phyloP scores from a whole-genome alignment of 1,140 invertebrate species.

The Drosophila saltans region DNA sequence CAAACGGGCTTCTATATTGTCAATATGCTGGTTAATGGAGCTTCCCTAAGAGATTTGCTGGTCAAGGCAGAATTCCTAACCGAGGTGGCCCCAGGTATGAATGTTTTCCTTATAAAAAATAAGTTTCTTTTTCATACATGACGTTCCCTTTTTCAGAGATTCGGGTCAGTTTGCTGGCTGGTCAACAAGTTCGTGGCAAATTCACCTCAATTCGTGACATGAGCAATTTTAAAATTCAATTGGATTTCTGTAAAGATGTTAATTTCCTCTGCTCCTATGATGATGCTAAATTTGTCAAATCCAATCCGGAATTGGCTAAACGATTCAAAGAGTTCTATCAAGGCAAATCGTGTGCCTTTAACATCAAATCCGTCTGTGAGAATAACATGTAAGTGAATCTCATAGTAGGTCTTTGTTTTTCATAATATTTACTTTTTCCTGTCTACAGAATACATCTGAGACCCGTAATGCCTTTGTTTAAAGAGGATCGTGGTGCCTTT shows the following conservation, averaged over 20 bases:
- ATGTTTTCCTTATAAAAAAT: too few species aligned
- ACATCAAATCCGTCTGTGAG: constrained; percentile 75
- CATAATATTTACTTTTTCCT: not conserved
- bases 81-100: constrained; percentile 61
- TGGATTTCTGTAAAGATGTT: constrained; percentile 63
- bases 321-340: constrained; percentile 75
- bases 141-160: constrained; percentile 47
- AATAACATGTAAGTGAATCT: constrained; percentile 72
- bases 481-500: constrained; percentile 63
- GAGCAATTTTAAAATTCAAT: constrained; percentile 72
- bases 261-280: constrained; percentile 75
- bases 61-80: constrained; percentile 62
- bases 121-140: too few species aligned
- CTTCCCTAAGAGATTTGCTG: constrained; percentile 58
- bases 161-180: constrained; percentile 63
- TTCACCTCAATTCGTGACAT: constrained; percentile 73
- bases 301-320: constrained; percentile 67
- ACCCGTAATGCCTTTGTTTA: constrained; percentile 72
- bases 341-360: constrained; percentile 71
- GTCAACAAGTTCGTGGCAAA: constrained; percentile 75
- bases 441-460: constrained; percentile 63
- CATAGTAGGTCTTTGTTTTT: not conserved
- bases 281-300: constrained; percentile 76
- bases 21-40: constrained; percentile 68
- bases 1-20: constrained; percentile 47